These are phyloP conservation scores for Pristionchus arcanus DNA, from an alignment of 2,888 invertebrate genomes.

Conservation along the genomic window DNA sequence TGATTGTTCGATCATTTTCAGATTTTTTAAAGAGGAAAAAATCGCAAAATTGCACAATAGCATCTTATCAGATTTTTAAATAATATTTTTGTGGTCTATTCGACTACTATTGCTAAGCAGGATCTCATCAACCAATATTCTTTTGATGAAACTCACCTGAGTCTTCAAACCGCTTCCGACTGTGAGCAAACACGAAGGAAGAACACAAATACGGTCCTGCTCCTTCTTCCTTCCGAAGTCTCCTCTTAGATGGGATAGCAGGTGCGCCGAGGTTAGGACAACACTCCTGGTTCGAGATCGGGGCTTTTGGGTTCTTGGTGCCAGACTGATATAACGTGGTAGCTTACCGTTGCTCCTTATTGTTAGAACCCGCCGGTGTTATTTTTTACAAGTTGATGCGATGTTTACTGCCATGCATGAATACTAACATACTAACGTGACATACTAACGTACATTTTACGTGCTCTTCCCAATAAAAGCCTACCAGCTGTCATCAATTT, in stretches of 20 bases:
- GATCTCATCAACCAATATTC: too few relatives aligned
- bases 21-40: too few relatives aligned
- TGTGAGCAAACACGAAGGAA: not conserved
- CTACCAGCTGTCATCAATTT: not conserved
- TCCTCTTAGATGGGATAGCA: not conserved
- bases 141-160: not conserved
- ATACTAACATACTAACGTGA: too few relatives aligned
- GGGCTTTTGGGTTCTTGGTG: not conserved
- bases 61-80: too few relatives aligned
- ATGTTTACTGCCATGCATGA: too few relatives aligned
- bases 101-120: too few relatives aligned
- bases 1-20: too few relatives aligned
- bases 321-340: slow-evolving; percentile 2
- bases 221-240: slow-evolving; percentile 19
- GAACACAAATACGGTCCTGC: slow-evolving; percentile 1
- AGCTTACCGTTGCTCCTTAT: not conserved
- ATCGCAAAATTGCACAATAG: not conserved
- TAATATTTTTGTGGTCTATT: too few relatives aligned
- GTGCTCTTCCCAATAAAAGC: not conserved
- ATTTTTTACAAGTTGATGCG: too few relatives aligned
- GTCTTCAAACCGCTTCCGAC: not conserved
- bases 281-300: not conserved
- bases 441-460: not conserved
- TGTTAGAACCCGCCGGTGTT: too few relatives aligned
- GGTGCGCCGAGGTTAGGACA: slow-evolving; percentile 31